Percentiles rank a stretch among this genome's conserved stretches.
phyloP scores from a whole-genome alignment of 30 jellyfish, hydroid and myxozoan genomes.

The Aurelia sp. region DNA sequence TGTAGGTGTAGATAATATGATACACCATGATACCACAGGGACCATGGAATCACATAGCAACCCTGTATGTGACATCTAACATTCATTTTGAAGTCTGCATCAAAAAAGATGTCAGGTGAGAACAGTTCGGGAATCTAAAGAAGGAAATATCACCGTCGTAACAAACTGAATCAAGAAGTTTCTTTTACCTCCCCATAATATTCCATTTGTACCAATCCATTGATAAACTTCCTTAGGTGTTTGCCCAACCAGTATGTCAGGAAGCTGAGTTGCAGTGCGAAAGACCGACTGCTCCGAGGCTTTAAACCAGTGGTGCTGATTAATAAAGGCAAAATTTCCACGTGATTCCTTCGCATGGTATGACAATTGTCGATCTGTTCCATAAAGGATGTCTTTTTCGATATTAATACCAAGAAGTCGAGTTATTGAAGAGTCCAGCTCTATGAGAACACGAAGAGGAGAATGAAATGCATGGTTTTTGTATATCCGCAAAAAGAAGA shows the following conservation, averaged over 20 bases:
- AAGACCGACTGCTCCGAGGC: background rate
- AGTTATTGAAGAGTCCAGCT: conserved; percentile 9
- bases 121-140: too few species aligned
- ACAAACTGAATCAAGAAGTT: background rate
- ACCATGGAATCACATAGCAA: too few species aligned
- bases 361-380: conserved; percentile 4
- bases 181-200: conserved; percentile 51
- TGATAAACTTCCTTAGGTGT: conserved; percentile 3
- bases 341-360: background rate
- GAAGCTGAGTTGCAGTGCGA: background rate
- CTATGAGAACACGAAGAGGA: background rate
- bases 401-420: conserved; percentile 19
- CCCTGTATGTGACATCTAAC: too few species aligned
- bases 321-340: conserved; percentile 1
- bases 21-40: too few species aligned
- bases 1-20: too few species aligned
- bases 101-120: too few species aligned
- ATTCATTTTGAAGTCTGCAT: too few species aligned
- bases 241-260: conserved; percentile 34
- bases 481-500: background rate
- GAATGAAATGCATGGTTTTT: background rate
- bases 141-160: too few species aligned
- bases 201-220: conserved; percentile 22
- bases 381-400: conserved; percentile 6
- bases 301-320: conserved; percentile 11